These are phyloP conservation scores for Eulemur albifrons DNA, from an alignment of 2,797 vertebrate genomes.

Conservation along the genomic window DNA sequence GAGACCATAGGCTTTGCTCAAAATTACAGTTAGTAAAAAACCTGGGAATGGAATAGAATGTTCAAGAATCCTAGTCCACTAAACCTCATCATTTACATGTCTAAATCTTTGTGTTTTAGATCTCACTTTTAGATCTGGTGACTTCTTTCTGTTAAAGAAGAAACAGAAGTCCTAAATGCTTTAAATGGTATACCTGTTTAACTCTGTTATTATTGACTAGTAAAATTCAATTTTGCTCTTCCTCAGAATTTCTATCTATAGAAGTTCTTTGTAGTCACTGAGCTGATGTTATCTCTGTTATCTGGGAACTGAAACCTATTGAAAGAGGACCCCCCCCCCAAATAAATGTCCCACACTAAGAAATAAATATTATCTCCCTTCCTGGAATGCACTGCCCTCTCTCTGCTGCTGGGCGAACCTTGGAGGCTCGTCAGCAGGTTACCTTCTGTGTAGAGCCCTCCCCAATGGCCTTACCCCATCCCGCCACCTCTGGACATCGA, in stretches of 20 bases:
- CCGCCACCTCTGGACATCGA: rapidly evolving
- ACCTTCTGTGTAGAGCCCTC: neutral
- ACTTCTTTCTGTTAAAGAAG: neutral
- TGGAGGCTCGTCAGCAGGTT: neutral
- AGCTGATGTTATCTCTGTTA: neutral
- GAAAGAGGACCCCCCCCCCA: neutral
- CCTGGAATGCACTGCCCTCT: neutral
- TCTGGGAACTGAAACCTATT: neutral
- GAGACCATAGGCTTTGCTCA: neutral
- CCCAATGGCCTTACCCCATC: neutral
- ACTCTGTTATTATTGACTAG: neutral
- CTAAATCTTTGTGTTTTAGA: neutral
- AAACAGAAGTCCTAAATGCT: neutral
- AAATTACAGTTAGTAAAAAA: neutral
- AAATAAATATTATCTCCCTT: neutral
- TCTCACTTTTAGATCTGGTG: neutral
- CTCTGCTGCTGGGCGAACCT: neutral
- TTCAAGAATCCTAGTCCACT: neutral
- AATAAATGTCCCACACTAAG: neutral
- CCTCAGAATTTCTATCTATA: neutral
- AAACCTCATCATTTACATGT: neutral
- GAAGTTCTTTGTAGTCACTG: neutral
- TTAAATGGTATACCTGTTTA: neutral
- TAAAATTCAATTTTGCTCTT: neutral
- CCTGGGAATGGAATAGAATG: neutral